Percentiles rank a stretch among this genome's conserved stretches.
These are phyloP conservation scores for Papilio demoleus DNA, from an alignment of 2,888 invertebrate species.

Conservation along the genomic window DNA sequence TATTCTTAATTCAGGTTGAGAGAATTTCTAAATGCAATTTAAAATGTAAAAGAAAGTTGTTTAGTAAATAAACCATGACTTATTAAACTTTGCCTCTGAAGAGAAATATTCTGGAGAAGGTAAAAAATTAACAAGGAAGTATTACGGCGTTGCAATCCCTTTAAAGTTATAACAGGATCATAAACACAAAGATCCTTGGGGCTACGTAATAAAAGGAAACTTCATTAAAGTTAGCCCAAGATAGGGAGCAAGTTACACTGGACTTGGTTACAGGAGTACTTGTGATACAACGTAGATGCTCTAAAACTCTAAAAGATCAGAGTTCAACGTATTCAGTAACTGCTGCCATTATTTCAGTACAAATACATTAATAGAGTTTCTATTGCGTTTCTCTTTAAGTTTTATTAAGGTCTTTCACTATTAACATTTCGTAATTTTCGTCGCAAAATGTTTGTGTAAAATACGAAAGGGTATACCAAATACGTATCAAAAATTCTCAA, in stretches of 20 bases:
- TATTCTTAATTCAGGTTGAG: slow-evolving; percentile 19
- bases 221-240: slow-evolving; percentile 76
- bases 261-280: slow-evolving; percentile 49
- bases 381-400: slow-evolving; percentile 20
- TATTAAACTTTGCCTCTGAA: slow-evolving; percentile 45
- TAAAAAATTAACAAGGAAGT: slow-evolving; percentile 52
- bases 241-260: slow-evolving; percentile 67
- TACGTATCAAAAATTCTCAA: too few relatives aligned
- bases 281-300: slow-evolving; percentile 37
- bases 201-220: slow-evolving; percentile 75
- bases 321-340: slow-evolving; percentile 42
- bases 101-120: slow-evolving; percentile 46
- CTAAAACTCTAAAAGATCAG: slow-evolving; percentile 43
- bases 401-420: slow-evolving; percentile 26
- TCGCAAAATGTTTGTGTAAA: neutral
- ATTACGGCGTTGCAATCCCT: slow-evolving; percentile 63
- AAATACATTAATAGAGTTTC: slow-evolving; percentile 40
- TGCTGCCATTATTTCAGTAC: slow-evolving; percentile 40
- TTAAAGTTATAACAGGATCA: slow-evolving; percentile 76
- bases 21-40: slow-evolving; percentile 21
- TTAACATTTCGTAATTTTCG: slow-evolving; percentile 20
- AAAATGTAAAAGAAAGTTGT: slow-evolving; percentile 16
- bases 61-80: slow-evolving; percentile 30
- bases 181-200: slow-evolving; percentile 74
- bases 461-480: too few relatives aligned